Evolutionary conservation across 64 coral and sea anemone species (phyloP).

Genomic region (Dendronephthya gigantea): DNA sequence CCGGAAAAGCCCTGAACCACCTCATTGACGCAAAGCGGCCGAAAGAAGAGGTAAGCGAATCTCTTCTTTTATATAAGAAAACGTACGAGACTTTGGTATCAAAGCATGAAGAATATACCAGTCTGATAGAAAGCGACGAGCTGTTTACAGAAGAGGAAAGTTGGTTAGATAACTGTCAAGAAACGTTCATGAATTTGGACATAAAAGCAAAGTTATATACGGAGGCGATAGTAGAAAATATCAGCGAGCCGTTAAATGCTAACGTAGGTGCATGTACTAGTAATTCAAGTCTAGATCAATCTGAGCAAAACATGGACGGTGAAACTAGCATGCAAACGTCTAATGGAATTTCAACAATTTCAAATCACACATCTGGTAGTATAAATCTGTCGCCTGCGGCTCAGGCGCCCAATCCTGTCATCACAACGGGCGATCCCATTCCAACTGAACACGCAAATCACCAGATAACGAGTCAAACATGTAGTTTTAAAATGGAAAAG

Average conservation of each 20-base stretch:
- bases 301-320: no score
- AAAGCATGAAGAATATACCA: constrained; percentile 33
- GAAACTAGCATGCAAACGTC: no score
- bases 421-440: no score
- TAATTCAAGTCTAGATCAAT: not conserved
- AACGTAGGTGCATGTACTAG: not conserved
- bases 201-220: constrained; percentile 33
- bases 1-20: constrained; percentile 25
- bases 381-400: no score
- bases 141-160: constrained; percentile 24
- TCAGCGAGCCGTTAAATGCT: no score
- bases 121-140: constrained; percentile 36
- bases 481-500: not conserved
- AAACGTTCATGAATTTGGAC: constrained; percentile 23
- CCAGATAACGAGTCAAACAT: not conserved
- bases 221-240: constrained; percentile 1
- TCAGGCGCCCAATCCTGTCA: no score
- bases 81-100: constrained; percentile 27
- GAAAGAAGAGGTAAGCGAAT: constrained; percentile 43
- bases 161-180: constrained; percentile 32
- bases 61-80: constrained; percentile 21
- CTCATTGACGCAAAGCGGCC: constrained; percentile 2
- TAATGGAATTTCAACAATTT: no score
- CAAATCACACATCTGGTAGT: no score
- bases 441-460: not conserved